A percentile compares a stretch with the other conserved stretches of the same genome.
Conservation (phyloP, 2,888 invertebrate genomes). For the Tiphia femorata region DNA sequence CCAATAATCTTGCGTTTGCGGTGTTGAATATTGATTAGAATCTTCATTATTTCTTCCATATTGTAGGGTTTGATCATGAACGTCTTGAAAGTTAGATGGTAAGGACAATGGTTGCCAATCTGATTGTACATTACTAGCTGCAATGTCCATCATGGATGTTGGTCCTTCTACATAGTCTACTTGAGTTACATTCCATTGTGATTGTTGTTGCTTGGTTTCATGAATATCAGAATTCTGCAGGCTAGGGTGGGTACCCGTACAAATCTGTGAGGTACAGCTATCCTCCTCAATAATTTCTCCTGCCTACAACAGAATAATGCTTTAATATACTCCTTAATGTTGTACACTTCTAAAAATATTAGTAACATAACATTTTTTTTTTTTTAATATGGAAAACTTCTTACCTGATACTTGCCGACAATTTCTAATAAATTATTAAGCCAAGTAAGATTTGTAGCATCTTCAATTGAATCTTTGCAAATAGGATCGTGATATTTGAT, state of each 20-base stretch:
- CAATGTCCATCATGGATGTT: slow-evolving; percentile 54
- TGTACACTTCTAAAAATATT: neutral
- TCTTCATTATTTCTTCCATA: slow-evolving; percentile 46
- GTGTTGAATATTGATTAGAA: slow-evolving; percentile 42
- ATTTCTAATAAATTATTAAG: slow-evolving; percentile 71
- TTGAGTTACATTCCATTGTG: slow-evolving; percentile 45
- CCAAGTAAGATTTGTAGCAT: slow-evolving; percentile 73
- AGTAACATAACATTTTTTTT: neutral
- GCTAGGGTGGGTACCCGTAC: slow-evolving; percentile 11
- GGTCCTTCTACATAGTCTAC: slow-evolving; percentile 50
- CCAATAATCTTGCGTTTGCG: slow-evolving; percentile 51
- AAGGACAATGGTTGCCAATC: slow-evolving; percentile 60
- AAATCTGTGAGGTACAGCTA: slow-evolving; percentile 26
- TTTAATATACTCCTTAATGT: neutral
- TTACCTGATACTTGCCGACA: slow-evolving; percentile 68
- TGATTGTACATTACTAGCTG: slow-evolving; percentile 43
- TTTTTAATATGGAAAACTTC: neutral
- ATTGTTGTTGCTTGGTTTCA: slow-evolving; percentile 45
- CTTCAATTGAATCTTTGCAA: slow-evolving; percentile 69
- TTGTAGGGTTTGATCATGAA: slow-evolving; percentile 46
- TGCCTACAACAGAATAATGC: slow-evolving; percentile 46
- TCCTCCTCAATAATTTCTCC: slow-evolving; percentile 62
- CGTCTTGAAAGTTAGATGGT: slow-evolving; percentile 50
- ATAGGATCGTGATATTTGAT: slow-evolving; percentile 81
- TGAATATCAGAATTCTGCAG: slow-evolving; percentile 26